Evolutionary conservation across 2,888 invertebrate species (phyloP).

Genomic region (Tetheella fluctuosa): DNA sequence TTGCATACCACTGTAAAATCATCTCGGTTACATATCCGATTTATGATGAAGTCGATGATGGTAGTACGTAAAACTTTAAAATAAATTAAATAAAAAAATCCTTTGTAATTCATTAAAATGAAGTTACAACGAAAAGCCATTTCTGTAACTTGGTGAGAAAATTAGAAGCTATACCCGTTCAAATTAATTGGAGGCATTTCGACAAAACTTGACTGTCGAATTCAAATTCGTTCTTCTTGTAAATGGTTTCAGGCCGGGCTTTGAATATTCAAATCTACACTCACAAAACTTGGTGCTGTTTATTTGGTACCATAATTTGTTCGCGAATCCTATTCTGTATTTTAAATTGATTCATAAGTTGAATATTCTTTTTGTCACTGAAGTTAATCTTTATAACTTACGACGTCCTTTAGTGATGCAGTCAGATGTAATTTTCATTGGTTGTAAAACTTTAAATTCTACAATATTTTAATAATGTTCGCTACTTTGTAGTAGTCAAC

Average conservation of each 20-base stretch:
- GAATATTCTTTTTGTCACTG: not conserved
- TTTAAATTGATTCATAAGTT: constrained; percentile 19
- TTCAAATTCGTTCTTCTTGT: constrained; percentile 41
- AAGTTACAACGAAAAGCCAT: not conserved
- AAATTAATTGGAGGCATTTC: constrained; percentile 41
- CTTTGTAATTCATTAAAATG: not conserved
- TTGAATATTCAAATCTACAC: constrained; percentile 47
- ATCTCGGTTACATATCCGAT: too few species aligned
- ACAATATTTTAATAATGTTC: not conserved
- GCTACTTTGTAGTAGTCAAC: too few species aligned
- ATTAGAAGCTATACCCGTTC: constrained; percentile 31
- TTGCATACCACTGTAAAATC: too few species aligned
- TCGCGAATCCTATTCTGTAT: constrained; percentile 26
- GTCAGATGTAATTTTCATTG: not conserved
- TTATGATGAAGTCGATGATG: too few species aligned
- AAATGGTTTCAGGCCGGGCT: constrained; percentile 36
- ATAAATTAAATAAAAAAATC: not conserved
- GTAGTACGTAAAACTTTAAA: too few species aligned
- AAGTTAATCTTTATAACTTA: not conserved
- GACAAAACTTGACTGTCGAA: constrained; percentile 36
- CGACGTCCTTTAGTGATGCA: not conserved
- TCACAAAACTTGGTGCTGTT: constrained; percentile 32
- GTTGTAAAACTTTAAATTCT: not conserved
- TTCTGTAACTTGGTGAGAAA: constrained; percentile 23
- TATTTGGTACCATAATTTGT: constrained; percentile 35